Percentiles rank a stretch among this genome's conserved stretches.
phyloP scores from a whole-genome alignment of 2,888 invertebrate species.

The Allolobophora icterica region DNA sequence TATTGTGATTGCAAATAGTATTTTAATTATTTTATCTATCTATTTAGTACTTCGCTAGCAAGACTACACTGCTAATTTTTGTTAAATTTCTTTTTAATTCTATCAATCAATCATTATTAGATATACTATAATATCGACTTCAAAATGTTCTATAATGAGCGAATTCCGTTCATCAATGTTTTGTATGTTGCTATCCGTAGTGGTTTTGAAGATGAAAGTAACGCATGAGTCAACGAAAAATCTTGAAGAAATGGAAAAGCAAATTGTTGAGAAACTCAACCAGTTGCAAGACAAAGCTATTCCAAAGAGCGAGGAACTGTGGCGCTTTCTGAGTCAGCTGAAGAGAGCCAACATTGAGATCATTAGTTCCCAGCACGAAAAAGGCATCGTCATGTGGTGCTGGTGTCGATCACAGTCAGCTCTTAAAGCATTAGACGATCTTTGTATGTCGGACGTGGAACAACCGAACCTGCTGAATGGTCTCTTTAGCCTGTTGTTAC shows the following conservation, averaged over 20 bases:
- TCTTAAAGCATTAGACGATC: neutral
- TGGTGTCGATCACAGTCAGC: neutral
- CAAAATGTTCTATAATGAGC: too few relatives aligned
- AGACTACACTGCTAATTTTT: too few relatives aligned
- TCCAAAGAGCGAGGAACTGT: slow-evolving; percentile 10
- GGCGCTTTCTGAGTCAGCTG: slow-evolving; percentile 12
- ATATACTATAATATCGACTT: too few relatives aligned
- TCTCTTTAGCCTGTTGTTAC: too few relatives aligned
- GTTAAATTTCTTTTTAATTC: too few relatives aligned
- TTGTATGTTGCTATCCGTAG: neutral
- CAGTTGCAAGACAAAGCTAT: neutral
- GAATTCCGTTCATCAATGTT: neutral
- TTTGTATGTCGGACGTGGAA: neutral
- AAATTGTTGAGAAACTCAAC: neutral
- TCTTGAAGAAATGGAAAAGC: neutral
- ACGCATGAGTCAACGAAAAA: neutral
- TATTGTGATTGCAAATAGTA: too few relatives aligned
- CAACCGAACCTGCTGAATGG: too few relatives aligned
- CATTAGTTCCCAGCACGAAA: neutral
- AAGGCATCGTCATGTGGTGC: neutral
- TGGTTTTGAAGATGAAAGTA: neutral
- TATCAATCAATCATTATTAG: too few relatives aligned
- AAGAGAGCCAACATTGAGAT: neutral
- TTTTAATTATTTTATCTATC: too few relatives aligned
- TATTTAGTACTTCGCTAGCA: too few relatives aligned